Evolutionary conservation across 2,888 invertebrate genomes (phyloP), one percentile per base, ranked within the genome.

Genomic region (Sphinx pinastri): DNA sequence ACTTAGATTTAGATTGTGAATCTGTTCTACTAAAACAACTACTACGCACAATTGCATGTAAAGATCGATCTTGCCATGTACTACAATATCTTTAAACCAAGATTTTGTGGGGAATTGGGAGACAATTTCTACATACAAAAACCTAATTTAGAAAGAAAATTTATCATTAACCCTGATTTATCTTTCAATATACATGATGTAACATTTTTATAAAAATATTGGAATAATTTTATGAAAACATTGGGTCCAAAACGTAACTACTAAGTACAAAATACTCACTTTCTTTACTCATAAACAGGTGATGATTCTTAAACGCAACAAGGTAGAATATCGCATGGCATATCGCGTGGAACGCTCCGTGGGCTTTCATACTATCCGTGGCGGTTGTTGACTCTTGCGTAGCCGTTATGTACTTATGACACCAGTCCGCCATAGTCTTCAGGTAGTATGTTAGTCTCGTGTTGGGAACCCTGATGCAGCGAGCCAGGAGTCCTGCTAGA

Each of bases 271-370:
- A 8, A 71, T 74, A 94, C 95, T 95, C 88, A 97, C 98, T 96
- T 93, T 97, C 97, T 85, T 96, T 96, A 78, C 94, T 95, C 71
- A 94, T 95, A 59, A 98, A 96, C 77, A 99, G 94, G 83, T 98
- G 97, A 78, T 96, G 96, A 85, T 98, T 97, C 72, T 98, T 96
- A 86, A 99, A 99, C 0, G 98, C 97, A 72, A 99, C 96, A 16
- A 99, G 94, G 88, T 99, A 99, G 92, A 99, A 99, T 60, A 99
- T 94, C 0, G 98, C 96, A 88, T 99, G 99, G 79, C 99, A 99
- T 5, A 98, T 95, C 0, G 97, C 96, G 85, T 98, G 99, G 91
- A 99, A 99, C 0, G 98, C 97, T 5, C 96, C 95, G 84, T 99
- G 99, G 0, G 96, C 95, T 79, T 96, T 95, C 4, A 86, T 73